Evolutionary conservation across 2,797 vertebrate genomes (phyloP), one percentile per base, ranked within the genome.

Genomic region (Ciconia nigra): DNA sequence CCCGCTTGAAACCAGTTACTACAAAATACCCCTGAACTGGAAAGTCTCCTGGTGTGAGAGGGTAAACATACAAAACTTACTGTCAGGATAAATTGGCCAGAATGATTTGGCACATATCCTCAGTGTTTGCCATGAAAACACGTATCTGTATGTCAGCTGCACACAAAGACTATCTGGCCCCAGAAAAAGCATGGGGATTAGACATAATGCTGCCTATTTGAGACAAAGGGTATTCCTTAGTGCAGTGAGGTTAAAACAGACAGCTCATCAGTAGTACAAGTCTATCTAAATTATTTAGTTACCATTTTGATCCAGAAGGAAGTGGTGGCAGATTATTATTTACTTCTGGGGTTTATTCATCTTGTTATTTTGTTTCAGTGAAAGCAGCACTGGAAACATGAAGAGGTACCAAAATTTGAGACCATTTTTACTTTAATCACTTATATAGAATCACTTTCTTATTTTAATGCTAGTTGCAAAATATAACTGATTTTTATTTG

Each of bases 231-330:
- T 92, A 52, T 72, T 86, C 69, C 61, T 87, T 39, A 72, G 79
- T 73, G 51, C 77, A 83, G 10, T 11, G 65, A 66, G 84, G 87
- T 86, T 95, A 88, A 89, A 95, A 87, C 71, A 77, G 74, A 58
- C 57, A 77, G 69, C 46, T 91, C 58, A 47, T 91, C 85, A 72
- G 72, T 79, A 83, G 66, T 83, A 67, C 67, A 83, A 90, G 70
- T 78, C 69, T 62, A 26, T 86, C 42, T 94, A 65, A 91, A 95
- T 96, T 91, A 91, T 76, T 95, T 82, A 94, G 67, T 55, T 92
- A 87, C 81, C 35, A 25, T 92, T 96, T 77, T 71, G 79, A 89
- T 61, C 54, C 52, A 91, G 82, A 81, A 91, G 87, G 89, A 94
- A 54, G 33, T 82, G 39, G 76, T 88, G 65, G 49, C 61, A 88